Base-by-base conservation (phyloP, 2,797 vertebrate genomes). In the Phaenicophaeus curvirostris region DNA sequence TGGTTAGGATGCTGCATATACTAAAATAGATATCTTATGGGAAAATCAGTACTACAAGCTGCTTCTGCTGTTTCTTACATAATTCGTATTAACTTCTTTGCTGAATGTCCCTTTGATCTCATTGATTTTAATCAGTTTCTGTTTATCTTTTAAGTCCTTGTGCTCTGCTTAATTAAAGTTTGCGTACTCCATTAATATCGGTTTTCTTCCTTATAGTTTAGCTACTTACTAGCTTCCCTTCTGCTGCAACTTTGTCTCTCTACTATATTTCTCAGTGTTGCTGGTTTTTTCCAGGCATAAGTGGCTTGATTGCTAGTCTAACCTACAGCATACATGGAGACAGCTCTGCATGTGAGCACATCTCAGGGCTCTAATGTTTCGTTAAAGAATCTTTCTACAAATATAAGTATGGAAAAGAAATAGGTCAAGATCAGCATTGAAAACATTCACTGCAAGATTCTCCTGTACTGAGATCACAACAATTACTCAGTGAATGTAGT, bases 371-470 rank as follows among this genome's bases (percentile, higher is more conserved):
- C n/a, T 37, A 65, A 57, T 37, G 20, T 62, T 90, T 76, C 72
- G 24, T 94, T 93, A 82, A 93, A 76, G 6, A 31, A 27, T 76
- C 63, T 63, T 87, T 87, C 73, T 67, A 46, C 77, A 86, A 91
- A 91, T 81, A 33, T 7, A 84, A 27, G 80, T 82, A 69, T 0
- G 0, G 77, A 90, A 94, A 91, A 96, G 17, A 91, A 79, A 53
- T 68, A 84, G 41, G 46, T 93, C 66, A 88, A 78, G 76, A 58
- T 33, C 39, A 41, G 27, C 33, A 51, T 8, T 85, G 77, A 48
- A 90, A 79, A 58, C 44, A 67, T 88, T 71, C 37, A 20, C n/a
- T 77, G 33, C 31, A 82, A 85, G n/a, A 31, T 82, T 94, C 89
- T 77, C n/a, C 63, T 84, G 57, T 86, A 3, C 37, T 54, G 78